These are phyloP conservation scores for Tor tambroides DNA, from an alignment of 2,113 vertebrate genomes.

Conservation along the genomic window DNA sequence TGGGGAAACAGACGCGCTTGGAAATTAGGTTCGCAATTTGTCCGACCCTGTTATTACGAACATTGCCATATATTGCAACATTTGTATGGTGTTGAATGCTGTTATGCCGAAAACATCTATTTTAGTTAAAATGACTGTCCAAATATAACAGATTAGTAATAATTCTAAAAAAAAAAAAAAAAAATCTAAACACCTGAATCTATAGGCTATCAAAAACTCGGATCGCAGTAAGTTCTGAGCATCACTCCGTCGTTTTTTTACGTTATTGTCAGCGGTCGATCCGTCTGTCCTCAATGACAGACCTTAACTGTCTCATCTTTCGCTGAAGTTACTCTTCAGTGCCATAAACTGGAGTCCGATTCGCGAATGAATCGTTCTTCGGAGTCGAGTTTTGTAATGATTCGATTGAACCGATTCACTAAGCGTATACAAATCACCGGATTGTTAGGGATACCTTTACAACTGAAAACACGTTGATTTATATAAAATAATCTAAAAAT, in stretches of 20 bases:
- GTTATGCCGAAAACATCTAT: neutral
- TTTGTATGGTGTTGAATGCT: neutral
- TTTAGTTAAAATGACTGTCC: neutral
- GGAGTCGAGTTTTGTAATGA: neutral
- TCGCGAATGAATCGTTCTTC: neutral
- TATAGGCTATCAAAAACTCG: neutral
- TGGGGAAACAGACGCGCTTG: conserved; percentile 62
- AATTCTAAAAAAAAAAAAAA: neutral
- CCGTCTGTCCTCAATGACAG: neutral
- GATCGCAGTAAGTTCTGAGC: neutral
- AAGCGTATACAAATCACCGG: neutral
- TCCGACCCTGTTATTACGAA: neutral
- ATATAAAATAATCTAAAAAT: neutral
- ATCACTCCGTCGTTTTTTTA: neutral
- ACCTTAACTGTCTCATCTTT: neutral
- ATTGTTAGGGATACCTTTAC: neutral
- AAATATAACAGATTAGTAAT: neutral
- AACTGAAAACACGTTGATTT: neutral
- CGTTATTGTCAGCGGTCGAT: neutral
- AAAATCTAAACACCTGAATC: neutral
- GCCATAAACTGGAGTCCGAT: neutral
- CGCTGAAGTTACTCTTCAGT: neutral
- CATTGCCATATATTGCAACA: neutral
- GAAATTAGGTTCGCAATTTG: conserved; percentile 59
- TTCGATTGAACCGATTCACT: neutral